These are phyloP conservation scores for Corticium candelabrum DNA, from an alignment of 37 sponge, comb jelly and placozoan species.

Conservation along the genomic window DNA sequence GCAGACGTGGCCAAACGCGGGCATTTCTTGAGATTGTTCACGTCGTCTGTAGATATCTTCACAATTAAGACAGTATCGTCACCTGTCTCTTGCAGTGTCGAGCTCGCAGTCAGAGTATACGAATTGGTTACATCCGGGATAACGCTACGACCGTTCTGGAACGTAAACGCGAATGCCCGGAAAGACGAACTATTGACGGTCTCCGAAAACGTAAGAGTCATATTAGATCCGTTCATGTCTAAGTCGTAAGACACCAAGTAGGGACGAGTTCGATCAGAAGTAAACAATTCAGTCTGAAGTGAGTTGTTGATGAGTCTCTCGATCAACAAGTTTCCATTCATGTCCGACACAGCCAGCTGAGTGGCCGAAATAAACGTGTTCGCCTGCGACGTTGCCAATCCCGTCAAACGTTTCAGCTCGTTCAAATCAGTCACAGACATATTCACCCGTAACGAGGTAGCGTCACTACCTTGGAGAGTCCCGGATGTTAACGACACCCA, in stretches of 20 bases:
- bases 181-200: constrained; percentile 26
- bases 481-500: not conserved
- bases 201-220: constrained; percentile 63
- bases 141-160: not conserved
- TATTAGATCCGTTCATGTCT: constrained; percentile 42
- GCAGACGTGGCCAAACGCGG: constrained; percentile 29
- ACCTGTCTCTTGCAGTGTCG: not conserved
- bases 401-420: constrained; percentile 32
- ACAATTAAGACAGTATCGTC: constrained; percentile 37
- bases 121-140: not conserved
- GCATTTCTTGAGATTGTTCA: constrained; percentile 52
- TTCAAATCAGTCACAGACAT: constrained; percentile 51
- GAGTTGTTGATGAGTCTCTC: constrained; percentile 1
- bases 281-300: constrained; percentile 34
- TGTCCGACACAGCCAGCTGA: not conserved
- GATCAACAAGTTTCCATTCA: not conserved
- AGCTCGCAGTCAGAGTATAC: not conserved
- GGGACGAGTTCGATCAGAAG: constrained; percentile 44
- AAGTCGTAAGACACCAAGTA: constrained; percentile 53
- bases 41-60: constrained; percentile 31
- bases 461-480: too few relatives aligned
- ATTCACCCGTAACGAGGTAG: constrained; percentile 14
- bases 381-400: constrained; percentile 12
- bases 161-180: not conserved
- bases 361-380: not conserved